Evolutionary conservation across 2,797 vertebrate genomes (phyloP).

Genomic region (Phrynocephalus forsythii): DNA sequence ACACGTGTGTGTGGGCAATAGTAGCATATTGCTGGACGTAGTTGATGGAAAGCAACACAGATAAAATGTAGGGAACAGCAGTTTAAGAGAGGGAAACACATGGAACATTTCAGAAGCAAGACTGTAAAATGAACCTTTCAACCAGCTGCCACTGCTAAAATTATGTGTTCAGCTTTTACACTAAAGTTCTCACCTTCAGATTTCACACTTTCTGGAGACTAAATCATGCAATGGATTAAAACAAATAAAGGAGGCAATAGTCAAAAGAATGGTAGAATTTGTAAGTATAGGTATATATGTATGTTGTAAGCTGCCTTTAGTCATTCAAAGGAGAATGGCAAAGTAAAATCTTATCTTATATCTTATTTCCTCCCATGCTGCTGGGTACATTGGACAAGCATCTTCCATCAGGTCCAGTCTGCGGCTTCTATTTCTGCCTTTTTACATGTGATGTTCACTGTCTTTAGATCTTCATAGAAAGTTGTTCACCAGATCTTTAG

Average conservation of each 20-base stretch:
- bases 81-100: neutral
- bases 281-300: neutral
- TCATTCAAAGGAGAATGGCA: too few relatives aligned
- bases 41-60: neutral
- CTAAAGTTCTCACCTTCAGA: neutral
- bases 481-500: too few relatives aligned
- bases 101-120: neutral
- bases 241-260: neutral
- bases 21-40: neutral
- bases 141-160: neutral
- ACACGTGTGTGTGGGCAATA: neutral
- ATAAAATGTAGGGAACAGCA: neutral
- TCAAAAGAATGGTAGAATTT: neutral
- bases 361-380: too few relatives aligned
- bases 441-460: too few relatives aligned
- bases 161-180: neutral
- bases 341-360: too few relatives aligned
- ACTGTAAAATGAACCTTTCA: slow-evolving; percentile 11
- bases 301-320: neutral
- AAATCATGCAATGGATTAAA: neutral
- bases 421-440: too few relatives aligned
- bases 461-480: too few relatives aligned
- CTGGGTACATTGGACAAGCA: too few relatives aligned
- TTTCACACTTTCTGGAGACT: too few relatives aligned
- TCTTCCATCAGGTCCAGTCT: too few relatives aligned